Conservation (phyloP, 2,113 vertebrate species). For the Vireo altiloquus region DNA sequence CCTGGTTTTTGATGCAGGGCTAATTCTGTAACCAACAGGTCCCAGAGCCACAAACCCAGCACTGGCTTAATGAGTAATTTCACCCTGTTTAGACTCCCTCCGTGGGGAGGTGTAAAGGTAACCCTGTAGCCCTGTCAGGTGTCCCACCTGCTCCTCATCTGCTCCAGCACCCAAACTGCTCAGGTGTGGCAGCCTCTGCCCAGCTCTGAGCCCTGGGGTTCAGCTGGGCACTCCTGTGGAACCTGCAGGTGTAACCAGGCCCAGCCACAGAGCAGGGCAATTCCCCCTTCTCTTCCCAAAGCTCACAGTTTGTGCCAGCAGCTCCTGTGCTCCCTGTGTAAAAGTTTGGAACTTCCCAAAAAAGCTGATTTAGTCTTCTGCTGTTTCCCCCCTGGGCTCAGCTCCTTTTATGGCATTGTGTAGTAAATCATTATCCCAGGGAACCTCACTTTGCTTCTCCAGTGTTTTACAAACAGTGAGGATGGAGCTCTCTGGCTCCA, state of each 20-base stretch:
- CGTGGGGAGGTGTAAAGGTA: background rate
- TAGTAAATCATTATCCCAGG: conserved; percentile 54
- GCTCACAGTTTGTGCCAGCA: background rate
- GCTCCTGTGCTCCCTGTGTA: background rate
- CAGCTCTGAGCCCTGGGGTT: background rate
- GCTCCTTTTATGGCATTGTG: conserved; percentile 44
- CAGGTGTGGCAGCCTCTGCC: background rate
- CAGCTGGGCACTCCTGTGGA: background rate
- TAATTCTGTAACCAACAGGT: background rate
- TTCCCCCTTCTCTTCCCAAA: background rate
- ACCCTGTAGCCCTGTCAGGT: accelerated
- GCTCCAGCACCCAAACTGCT: background rate
- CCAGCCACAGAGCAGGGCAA: background rate
- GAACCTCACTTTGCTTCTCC: conserved; percentile 42
- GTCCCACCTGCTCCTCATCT: background rate
- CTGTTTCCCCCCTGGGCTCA: background rate
- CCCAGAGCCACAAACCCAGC: background rate
- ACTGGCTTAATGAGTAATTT: background rate
- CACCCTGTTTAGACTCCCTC: background rate
- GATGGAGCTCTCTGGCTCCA: conserved; percentile 39
- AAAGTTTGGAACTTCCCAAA: background rate
- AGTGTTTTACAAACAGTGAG: conserved; percentile 51
- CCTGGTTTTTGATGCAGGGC: background rate
- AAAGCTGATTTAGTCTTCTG: background rate
- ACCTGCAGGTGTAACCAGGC: accelerated